These are phyloP conservation scores for Lobophora halterata DNA, from an alignment of 2,888 invertebrate genomes.

Conservation along the genomic window DNA sequence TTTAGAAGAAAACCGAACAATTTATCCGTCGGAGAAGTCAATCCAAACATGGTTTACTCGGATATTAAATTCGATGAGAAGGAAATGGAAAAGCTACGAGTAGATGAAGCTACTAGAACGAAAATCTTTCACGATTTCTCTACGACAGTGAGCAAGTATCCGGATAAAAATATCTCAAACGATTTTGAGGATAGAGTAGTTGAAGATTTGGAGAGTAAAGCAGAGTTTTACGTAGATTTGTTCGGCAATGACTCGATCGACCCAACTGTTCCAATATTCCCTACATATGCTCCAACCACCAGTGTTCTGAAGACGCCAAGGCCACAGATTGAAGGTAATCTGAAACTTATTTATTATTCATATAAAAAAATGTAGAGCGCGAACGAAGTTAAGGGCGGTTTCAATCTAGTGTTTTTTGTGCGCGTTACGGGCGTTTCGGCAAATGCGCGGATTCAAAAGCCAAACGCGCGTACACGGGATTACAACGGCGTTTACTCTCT, in stretches of 20 bases:
- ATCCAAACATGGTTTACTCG: too few relatives aligned
- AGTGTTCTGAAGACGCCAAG: slow-evolving; percentile 20
- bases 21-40: neutral
- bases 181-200: slow-evolving; percentile 11
- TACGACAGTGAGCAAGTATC: slow-evolving; percentile 59
- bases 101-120: slow-evolving; percentile 60
- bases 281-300: slow-evolving; percentile 15
- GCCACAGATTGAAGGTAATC: slow-evolving; percentile 28
- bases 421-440: too few relatives aligned
- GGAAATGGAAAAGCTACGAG: slow-evolving; percentile 57
- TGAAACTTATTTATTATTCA: neutral
- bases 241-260: slow-evolving; percentile 13
- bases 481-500: too few relatives aligned
- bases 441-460: too few relatives aligned
- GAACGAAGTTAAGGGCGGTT: too few relatives aligned
- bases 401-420: too few relatives aligned
- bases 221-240: slow-evolving; percentile 10
- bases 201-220: slow-evolving; percentile 8
- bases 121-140: slow-evolving; percentile 69
- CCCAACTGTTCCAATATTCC: too few relatives aligned
- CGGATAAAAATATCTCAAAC: slow-evolving; percentile 22
- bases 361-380: too few relatives aligned
- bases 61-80: slow-evolving; percentile 23
- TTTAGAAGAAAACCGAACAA: slow-evolving; percentile 46
- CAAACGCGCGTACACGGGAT: too few relatives aligned